Evolutionary conservation across 2,888 invertebrate genomes (phyloP).

Genomic region (Mythimna ferrago): DNA sequence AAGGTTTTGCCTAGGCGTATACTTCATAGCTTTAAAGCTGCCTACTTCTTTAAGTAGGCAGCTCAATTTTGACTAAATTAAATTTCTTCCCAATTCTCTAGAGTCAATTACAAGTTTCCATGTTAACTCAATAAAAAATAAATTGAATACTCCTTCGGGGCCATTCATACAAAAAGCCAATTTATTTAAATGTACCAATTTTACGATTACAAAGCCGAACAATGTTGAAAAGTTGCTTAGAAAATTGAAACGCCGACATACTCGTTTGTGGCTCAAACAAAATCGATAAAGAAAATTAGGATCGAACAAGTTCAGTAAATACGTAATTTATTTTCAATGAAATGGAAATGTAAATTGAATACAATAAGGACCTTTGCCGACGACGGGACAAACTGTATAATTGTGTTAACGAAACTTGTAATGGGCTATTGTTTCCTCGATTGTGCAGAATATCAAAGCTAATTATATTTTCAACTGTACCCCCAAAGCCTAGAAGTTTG

Average conservation of each 20-base stretch:
- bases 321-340: constrained; percentile 34
- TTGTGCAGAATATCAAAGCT: not conserved
- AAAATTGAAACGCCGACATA: constrained; percentile 51
- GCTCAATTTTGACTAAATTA: constrained; percentile 17
- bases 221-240: constrained; percentile 55
- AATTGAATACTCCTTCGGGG: constrained; percentile 52
- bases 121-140: constrained; percentile 58
- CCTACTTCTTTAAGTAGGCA: too few relatives aligned
- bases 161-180: constrained; percentile 57
- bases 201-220: constrained; percentile 58
- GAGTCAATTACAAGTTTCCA: constrained; percentile 49
- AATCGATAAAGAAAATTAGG: constrained; percentile 52
- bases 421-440: not conserved
- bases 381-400: not conserved
- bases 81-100: constrained; percentile 37
- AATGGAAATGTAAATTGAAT: constrained; percentile 21
- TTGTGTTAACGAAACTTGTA: constrained; percentile 1
- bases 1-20: not conserved
- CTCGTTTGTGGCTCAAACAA: constrained; percentile 44
- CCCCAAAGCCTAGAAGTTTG: too few relatives aligned
- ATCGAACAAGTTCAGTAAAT: constrained; percentile 25
- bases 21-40: too few relatives aligned
- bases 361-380: not conserved
- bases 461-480: not conserved
- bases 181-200: constrained; percentile 62